Base-by-base conservation (phyloP, 2,888 invertebrate species). In the Bombylius discolor region DNA sequence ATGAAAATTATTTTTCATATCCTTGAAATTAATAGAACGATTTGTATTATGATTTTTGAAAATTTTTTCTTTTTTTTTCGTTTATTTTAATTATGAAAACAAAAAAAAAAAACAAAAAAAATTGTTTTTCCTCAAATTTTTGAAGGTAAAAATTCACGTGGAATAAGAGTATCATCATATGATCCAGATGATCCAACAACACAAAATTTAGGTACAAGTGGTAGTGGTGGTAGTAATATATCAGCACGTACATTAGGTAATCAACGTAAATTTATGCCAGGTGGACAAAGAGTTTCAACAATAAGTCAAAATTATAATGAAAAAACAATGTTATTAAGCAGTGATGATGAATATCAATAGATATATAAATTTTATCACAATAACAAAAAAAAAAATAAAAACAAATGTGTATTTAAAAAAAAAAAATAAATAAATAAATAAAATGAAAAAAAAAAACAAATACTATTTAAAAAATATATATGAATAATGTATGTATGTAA, bases 261-360 rank as follows among this genome's bases (percentile, higher is more conserved):
- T 62, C 74, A 70, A 62, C 63, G 75, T 33, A 81, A 81, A 60
- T 81, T 81, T 55, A 77, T 79, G 56, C 79, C 81, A 49, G 80
- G 82, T 52, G 82, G 84, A 42, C 84, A 86, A 66, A 81, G 86
- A 48, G 87, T 88, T 56, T 83, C 89, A 44, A 88, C 88, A 65
- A 88, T 88, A 70, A 82, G 84, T 63, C 84, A 87, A 66, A 88
- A 88, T 75, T 93, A 93, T 78, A 94, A 90, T 75, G 96, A 96
- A 80, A 95, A 95, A 78, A 93, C 95, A 46, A 93, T 94, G 79
- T 81, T 96, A 62, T 81, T 96, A 64, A 93, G 92, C 77, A 94
- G 94, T 62, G 96, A 96, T 71, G 96, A 96, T 73, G 96, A 96
- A 75, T 89, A 89, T 75, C 90, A 90, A 11, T 42, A 39, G 36